phyloP scores from a whole-genome alignment of 2,113 vertebrate genomes.

The Phainopepla nitens region DNA sequence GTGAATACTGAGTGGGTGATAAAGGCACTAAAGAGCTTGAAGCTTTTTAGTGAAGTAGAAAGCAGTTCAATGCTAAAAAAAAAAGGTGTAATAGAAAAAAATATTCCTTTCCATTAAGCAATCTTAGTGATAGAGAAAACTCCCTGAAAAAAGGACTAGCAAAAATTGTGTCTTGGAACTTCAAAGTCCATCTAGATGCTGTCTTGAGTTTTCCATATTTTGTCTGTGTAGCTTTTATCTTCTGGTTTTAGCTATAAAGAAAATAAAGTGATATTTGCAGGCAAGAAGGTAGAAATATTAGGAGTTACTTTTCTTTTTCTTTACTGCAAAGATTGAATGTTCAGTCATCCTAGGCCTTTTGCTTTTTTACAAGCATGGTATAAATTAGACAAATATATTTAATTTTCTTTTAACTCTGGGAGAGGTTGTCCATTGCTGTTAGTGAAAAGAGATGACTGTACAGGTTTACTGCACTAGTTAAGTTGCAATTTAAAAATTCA shows the following conservation, averaged over 20 bases:
- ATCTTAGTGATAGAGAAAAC: slow-evolving; percentile 8
- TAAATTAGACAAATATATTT: neutral
- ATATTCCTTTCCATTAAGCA: neutral
- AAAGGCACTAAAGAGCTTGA: slow-evolving; percentile 26
- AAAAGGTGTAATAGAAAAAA: neutral
- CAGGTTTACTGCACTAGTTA: neutral
- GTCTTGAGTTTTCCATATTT: neutral
- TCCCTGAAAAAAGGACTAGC: slow-evolving; percentile 31
- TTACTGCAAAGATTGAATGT: neutral
- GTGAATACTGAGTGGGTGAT: slow-evolving; percentile 15
- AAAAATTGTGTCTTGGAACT: neutral
- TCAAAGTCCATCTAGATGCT: neutral
- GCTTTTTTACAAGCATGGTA: neutral
- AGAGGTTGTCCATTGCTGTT: neutral
- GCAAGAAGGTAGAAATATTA: neutral
- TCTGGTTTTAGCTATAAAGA: neutral
- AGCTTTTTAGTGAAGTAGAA: slow-evolving; percentile 10
- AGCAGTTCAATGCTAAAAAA: neutral
- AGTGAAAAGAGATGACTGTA: neutral
- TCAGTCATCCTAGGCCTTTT: neutral
- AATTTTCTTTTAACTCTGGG: neutral
- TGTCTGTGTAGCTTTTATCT: neutral
- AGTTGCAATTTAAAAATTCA: neutral
- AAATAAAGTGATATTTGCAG: neutral
- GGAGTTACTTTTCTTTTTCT: neutral